Percentiles rank a stretch among this genome's conserved stretches.
Conservation (phyloP, 2,113 vertebrate species). For the Lipotes vexillifer region DNA sequence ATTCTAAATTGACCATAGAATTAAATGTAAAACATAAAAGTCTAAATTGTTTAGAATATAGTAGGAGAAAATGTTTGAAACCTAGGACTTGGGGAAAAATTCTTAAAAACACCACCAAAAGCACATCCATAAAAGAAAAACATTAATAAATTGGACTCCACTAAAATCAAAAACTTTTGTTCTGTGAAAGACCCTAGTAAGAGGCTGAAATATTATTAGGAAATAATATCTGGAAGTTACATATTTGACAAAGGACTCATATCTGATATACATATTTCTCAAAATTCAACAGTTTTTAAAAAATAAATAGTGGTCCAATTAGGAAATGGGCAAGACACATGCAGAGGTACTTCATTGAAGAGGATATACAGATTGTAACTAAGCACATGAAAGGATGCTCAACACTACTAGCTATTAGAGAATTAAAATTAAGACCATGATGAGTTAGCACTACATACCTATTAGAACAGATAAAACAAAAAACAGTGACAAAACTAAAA, state of each 20-base stretch:
- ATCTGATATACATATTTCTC: background rate
- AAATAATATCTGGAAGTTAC: background rate
- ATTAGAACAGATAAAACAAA: background rate
- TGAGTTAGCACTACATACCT: background rate
- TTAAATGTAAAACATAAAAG: background rate
- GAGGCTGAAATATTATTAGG: background rate
- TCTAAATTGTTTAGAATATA: background rate
- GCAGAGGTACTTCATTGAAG: background rate
- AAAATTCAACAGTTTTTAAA: background rate
- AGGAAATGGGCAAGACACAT: background rate
- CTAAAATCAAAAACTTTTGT: background rate
- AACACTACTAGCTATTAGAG: background rate
- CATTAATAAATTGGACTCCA: background rate
- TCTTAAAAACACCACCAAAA: background rate
- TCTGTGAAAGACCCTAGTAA: background rate
- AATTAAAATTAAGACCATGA: background rate
- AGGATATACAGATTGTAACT: background rate
- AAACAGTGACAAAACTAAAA: background rate
- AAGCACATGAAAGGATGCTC: background rate
- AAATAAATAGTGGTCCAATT: background rate
- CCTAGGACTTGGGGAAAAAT: background rate
- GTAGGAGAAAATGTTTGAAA: background rate
- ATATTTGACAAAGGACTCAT: background rate
- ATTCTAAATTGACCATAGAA: background rate
- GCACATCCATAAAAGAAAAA: background rate